phyloP scores from a whole-genome alignment of 2,888 invertebrate species.

The Drosophila helvetica region DNA sequence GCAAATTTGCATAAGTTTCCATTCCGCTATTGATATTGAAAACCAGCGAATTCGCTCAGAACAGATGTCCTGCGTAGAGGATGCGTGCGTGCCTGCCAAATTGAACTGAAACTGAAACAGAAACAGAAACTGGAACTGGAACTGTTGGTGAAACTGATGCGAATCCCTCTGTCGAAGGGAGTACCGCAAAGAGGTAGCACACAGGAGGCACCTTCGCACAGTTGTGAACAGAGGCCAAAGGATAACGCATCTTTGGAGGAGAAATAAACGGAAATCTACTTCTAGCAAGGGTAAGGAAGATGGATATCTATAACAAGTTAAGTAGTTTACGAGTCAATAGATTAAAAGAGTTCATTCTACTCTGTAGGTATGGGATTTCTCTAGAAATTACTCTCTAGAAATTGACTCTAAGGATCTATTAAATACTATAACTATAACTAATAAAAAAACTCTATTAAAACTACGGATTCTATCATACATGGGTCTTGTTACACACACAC shows the following conservation, averaged over 20 bases:
- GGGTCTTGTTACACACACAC: too few species aligned
- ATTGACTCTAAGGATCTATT: too few species aligned
- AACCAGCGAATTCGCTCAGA: conserved; percentile 36
- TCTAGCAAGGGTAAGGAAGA: not conserved
- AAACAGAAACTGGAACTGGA: conserved; percentile 9
- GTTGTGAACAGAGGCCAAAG: conserved; percentile 21
- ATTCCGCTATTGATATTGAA: conserved; percentile 35
- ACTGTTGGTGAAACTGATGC: conserved; percentile 3
- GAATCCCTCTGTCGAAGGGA: not conserved
- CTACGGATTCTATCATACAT: too few species aligned
- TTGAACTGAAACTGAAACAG: not conserved
- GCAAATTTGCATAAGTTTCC: conserved; percentile 72
- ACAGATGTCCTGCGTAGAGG: conserved; percentile 45
- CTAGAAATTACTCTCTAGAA: too few species aligned
- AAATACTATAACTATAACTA: too few species aligned
- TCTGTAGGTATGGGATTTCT: too few species aligned
- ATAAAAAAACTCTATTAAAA: too few species aligned
- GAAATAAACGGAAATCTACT: not conserved
- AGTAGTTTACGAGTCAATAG: not conserved
- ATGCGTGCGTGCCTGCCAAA: conserved; percentile 25
- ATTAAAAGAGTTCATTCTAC: not conserved
- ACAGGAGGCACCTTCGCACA: not conserved
- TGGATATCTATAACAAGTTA: too few species aligned
- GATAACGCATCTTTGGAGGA: conserved; percentile 1
- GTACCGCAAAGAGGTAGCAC: not conserved